Base-by-base conservation (phyloP, 2,888 invertebrate genomes). In the Halictus ligatus region DNA sequence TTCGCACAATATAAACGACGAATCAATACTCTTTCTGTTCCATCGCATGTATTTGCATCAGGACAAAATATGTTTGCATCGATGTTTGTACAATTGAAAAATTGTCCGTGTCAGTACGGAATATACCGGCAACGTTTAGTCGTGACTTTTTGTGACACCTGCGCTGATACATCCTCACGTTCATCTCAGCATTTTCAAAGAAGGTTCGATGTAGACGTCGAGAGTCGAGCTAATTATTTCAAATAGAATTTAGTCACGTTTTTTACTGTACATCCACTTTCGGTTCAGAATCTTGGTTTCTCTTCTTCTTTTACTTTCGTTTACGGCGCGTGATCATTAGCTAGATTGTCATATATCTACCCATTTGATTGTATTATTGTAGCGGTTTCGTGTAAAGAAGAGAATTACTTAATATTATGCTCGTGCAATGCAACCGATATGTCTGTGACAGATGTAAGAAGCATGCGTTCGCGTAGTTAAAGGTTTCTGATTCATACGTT, bases 391-490 rank as follows among this genome's bases (percentile, higher is more conserved):
- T 90, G 74, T 90, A 88, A 84, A 79, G 79, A 84, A 71, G 87
- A 89, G 85, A 91, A 43, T 43, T 69, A 84, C 84, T 89, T 83
- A 43, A 71, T 71, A 87, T 89, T 92, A 90, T 92, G 91, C 90
- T 91, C 89, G 86, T 92, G 92, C 89, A 86, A 91, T 91, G 92
- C 90, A 91, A 89, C 86, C 78, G 78, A 87, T 89, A 87, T 90
- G 83, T 91, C 86, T 91, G 88, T 84, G 81, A 89, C 87, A 80
- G 84, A 86, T 91, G 88, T 92, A 86, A 89, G 71, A 43, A 90
- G 91, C 91, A 91, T 91, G 91, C 83, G 86, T 91, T 89, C 91
- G 89, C 89, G 89, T 91, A 91, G 90, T 89, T 91, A 82, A 40
- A 86, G 83, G 86, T 91, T 87, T 91, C 89, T 91, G 82, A 80